Evolutionary conservation across 2,113 vertebrate genomes (phyloP), one percentile per base, ranked within the genome.

Genomic region (Ia io): DNA sequence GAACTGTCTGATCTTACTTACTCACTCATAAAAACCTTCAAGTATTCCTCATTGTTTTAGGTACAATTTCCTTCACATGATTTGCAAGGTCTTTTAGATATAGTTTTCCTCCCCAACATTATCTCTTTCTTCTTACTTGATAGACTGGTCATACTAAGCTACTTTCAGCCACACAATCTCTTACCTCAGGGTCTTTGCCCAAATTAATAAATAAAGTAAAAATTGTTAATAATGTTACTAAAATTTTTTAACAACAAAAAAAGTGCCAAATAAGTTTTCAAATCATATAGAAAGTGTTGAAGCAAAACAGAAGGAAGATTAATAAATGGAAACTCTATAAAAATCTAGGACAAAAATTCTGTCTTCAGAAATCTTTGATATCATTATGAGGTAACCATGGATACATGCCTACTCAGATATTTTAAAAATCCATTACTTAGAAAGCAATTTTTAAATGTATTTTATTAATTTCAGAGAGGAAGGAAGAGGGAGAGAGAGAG

Each of bases 271-370:
- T n/a, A 93, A 71, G 35, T 77, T 94, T 76, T 93, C 69, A 78
- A 63, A 74, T 56, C 53, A 63, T n/a, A 71, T 53, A 44, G 28
- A 89, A 94, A 88, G 20, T 6, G 6, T 59, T 65, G 18, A 93
- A 35, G 12, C 23, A 94, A 79, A 93, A 32, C 28, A 87, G 20
- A 95, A 88, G 40, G 37, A 95, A 95, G 9, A 71, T 69, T 86
- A 93, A 87, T 67, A 96, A 94, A 94, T 82, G 80, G 85, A 84
- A 92, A 96, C 32, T 67, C 59, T 90, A 47, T 91, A 84, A 90
- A 86, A 91, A 95, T 94, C 49, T 80, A 71, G 42, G 63, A 88
- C 44, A 73, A 91, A 84, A 95, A 61, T 37, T 4, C n/a, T 73
- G 37, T 83, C 79, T 95, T 92, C 70, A 92, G 53, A 90, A 88